phyloP scores from a whole-genome alignment of 92 coral and sea anemone genomes.

The Pocillopora grandis region DNA sequence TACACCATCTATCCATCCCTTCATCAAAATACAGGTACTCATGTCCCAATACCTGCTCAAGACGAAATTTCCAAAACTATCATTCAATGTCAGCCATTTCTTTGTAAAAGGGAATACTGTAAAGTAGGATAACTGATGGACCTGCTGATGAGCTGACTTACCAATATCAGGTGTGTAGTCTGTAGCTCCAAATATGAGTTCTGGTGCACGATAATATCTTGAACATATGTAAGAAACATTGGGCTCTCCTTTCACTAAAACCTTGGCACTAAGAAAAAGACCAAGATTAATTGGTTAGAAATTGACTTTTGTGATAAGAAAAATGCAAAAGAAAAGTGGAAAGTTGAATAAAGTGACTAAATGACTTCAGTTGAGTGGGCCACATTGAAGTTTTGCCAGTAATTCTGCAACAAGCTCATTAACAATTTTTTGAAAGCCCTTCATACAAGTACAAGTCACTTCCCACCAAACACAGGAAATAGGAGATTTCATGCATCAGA shows the following conservation, averaged over 20 bases:
- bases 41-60: neutral
- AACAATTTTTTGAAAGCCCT: no score
- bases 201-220: constrained; percentile 99
- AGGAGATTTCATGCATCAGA: neutral
- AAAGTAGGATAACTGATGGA: neutral
- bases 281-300: neutral
- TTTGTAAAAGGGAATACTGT: neutral
- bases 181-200: constrained; percentile 99
- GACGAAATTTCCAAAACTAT: neutral
- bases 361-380: no score
- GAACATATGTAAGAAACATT: constrained; percentile 99
- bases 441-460: neutral
- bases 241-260: constrained; percentile 98
- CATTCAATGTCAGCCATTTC: neutral
- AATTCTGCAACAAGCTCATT: no score
- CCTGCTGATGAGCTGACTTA: neutral
- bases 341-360: no score
- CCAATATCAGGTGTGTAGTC: constrained; percentile 99
- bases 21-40: no score
- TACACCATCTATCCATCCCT: no score
- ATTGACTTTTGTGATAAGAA: no score
- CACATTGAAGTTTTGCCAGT: no score
- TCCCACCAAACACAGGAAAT: neutral
- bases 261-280: constrained; percentile 85
- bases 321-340: no score